Conservation (phyloP, 2,113 vertebrate genomes). For the Brachypodius melanocephalos region DNA sequence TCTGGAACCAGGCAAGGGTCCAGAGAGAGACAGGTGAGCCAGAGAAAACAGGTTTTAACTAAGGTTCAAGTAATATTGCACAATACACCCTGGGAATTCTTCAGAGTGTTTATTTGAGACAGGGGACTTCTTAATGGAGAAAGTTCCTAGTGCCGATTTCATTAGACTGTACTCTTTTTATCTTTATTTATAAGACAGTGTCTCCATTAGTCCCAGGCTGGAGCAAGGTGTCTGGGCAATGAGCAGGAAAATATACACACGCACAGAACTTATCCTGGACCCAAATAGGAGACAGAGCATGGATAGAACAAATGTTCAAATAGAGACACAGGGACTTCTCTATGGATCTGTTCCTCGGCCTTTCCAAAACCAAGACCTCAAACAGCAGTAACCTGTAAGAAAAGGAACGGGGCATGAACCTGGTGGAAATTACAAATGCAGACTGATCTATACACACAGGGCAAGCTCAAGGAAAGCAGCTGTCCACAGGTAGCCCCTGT, state of each 20-base stretch:
- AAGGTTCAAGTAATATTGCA: not conserved
- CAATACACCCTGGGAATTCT: not conserved
- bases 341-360: not conserved
- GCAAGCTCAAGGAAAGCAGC: not conserved
- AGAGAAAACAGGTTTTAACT: slow-evolving; percentile 7
- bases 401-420: not conserved
- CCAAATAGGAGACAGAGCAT: not conserved
- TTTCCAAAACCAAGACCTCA: not conserved
- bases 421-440: not conserved
- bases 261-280: not conserved
- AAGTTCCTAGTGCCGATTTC: not conserved
- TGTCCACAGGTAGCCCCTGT: not conserved
- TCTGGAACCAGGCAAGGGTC: not conserved
- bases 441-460: not conserved
- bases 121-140: not conserved
- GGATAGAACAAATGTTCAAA: not conserved
- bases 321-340: not conserved
- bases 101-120: not conserved
- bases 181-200: slow-evolving; percentile 4
- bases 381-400: not conserved
- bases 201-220: not conserved
- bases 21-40: not conserved
- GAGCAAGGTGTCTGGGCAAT: slow-evolving; percentile 5
- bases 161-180: not conserved
- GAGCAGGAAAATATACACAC: not conserved